phyloP scores from a whole-genome alignment of 2,113 vertebrate species.

The Brevimyrus niger region DNA sequence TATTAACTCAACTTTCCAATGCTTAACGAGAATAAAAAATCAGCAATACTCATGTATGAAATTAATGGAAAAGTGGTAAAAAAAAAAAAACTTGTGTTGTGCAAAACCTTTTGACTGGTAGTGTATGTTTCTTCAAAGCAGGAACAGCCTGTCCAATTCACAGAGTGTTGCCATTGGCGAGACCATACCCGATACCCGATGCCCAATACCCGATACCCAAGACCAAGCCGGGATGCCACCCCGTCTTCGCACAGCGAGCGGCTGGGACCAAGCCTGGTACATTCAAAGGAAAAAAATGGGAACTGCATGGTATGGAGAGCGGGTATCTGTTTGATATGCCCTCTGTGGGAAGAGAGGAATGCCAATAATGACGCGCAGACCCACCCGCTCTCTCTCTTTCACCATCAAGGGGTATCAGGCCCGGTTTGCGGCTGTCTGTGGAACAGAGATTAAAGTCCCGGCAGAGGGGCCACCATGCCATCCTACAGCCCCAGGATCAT shows the following conservation, averaged over 20 bases:
- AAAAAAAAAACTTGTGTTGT: neutral
- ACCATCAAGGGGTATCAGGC: neutral
- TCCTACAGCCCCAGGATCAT: constrained; percentile 8
- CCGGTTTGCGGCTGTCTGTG: constrained; percentile 1
- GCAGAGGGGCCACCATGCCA: neutral
- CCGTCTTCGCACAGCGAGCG: neutral
- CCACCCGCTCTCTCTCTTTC: neutral
- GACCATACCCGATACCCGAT: neutral
- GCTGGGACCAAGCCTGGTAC: neutral
- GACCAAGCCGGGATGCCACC: too few species aligned
- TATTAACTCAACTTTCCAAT: too few species aligned
- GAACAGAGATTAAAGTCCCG: constrained; percentile 16
- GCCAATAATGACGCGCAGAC: neutral
- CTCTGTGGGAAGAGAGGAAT: neutral
- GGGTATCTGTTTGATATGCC: neutral
- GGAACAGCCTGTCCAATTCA: neutral
- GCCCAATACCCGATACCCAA: neutral
- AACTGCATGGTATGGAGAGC: neutral
- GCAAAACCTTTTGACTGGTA: neutral
- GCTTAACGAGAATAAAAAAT: neutral
- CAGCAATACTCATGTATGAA: too few species aligned
- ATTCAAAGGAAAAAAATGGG: neutral
- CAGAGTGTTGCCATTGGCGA: neutral
- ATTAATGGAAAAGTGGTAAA: neutral
- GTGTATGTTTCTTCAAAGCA: neutral